Percentiles rank a stretch among this genome's conserved stretches.
phyloP scores from a whole-genome alignment of 2,113 vertebrate species.

The Sciurus niger region DNA sequence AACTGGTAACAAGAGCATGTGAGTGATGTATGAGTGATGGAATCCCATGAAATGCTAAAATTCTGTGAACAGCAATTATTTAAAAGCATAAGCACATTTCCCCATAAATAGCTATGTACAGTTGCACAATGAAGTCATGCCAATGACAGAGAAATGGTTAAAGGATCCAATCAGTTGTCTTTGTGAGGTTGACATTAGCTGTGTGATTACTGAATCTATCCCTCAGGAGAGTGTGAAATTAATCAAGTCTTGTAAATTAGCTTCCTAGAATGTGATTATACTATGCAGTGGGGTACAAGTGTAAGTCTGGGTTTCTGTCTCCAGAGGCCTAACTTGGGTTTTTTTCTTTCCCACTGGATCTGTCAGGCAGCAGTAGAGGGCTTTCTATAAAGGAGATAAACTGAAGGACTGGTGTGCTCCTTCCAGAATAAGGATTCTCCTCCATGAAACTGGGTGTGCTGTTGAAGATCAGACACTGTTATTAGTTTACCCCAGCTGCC shows the following conservation, averaged over 20 bases:
- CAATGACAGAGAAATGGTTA: slow-evolving; percentile 65
- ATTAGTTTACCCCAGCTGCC: background rate
- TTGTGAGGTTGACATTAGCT: slow-evolving; percentile 38
- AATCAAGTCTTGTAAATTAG: slow-evolving; percentile 83
- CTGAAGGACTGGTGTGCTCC: background rate
- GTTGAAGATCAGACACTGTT: background rate
- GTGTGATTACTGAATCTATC: slow-evolving; percentile 61
- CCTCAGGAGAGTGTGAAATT: slow-evolving; percentile 77
- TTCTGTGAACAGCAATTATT: slow-evolving; percentile 9
- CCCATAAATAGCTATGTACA: background rate
- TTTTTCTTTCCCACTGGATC: background rate
- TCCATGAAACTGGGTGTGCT: background rate
- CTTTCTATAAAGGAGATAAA: background rate
- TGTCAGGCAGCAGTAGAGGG: background rate
- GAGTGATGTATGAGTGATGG: background rate
- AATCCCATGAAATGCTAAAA: slow-evolving; percentile 7
- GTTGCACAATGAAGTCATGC: slow-evolving; percentile 56
- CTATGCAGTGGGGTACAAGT: slow-evolving; percentile 63
- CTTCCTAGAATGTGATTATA: slow-evolving; percentile 77
- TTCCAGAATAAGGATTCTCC: slow-evolving; percentile 33
- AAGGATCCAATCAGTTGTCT: slow-evolving; percentile 12
- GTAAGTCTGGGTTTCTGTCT: slow-evolving; percentile 72
- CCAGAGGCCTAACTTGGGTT: slow-evolving; percentile 49
- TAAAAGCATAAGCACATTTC: background rate
- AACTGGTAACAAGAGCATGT: background rate